phyloP scores from a whole-genome alignment of 1,140 invertebrate genomes.

The Meloidogyne floridensis region DNA sequence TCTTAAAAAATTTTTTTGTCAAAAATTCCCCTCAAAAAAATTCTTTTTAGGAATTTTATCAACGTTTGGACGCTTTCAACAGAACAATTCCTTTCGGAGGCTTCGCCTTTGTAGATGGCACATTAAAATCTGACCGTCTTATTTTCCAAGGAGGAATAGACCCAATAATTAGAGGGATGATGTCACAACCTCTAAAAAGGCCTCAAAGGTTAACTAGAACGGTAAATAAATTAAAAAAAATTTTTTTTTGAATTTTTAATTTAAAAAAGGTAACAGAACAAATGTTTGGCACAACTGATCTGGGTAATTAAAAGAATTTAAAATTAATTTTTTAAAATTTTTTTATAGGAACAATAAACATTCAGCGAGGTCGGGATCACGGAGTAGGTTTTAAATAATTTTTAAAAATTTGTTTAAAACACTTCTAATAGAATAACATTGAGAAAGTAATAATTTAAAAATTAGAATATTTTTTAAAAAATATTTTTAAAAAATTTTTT shows the following conservation, averaged over 20 bases:
- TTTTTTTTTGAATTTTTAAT: neutral
- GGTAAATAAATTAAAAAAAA: neutral
- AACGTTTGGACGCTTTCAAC: conserved; percentile 57
- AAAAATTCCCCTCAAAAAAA: no score
- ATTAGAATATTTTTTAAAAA: no score
- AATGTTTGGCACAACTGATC: conserved; percentile 66
- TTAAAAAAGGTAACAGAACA: conserved; percentile 53
- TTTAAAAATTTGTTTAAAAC: neutral
- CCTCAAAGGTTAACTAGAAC: conserved; percentile 61
- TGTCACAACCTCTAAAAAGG: conserved; percentile 58
- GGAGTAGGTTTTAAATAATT: conserved; percentile 47
- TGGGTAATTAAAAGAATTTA: conserved; percentile 37
- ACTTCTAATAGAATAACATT: no score
- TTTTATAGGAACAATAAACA: conserved; percentile 65
- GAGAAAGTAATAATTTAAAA: no score
- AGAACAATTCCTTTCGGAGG: conserved; percentile 56
- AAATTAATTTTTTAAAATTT: no score
- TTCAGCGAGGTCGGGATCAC: conserved; percentile 67
- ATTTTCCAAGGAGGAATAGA: conserved; percentile 56
- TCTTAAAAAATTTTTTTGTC: no score
- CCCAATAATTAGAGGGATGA: conserved; percentile 62
- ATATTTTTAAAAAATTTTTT: no score
- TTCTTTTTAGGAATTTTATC: conserved; percentile 57
- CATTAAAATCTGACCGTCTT: conserved; percentile 59
- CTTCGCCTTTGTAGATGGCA: conserved; percentile 59